Evolutionary conservation across 2,888 invertebrate species (phyloP), one percentile per base, ranked within the genome.

Genomic region (Heteromurus nitidus): DNA sequence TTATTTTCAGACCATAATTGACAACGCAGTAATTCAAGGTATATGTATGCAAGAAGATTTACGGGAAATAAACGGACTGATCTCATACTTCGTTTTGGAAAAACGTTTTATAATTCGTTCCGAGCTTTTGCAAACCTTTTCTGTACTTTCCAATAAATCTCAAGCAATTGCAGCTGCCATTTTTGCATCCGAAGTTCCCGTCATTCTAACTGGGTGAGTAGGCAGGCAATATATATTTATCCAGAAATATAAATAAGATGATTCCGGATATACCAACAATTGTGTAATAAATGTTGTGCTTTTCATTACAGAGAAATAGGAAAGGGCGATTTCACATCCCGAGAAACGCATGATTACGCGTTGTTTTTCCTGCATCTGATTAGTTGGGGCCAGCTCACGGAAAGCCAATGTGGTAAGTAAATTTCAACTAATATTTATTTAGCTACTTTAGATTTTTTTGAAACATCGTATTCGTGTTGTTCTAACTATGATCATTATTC

Each of bases 41-140:
- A 36, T 31, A 11, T 62, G 60, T 44, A 20, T 3, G 13, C 58
- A 69, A 9, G 80, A 80, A 36, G 55, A 65, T 0, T 67, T 65
- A 42, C 42, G 16, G 2, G 65, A 69, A 42, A 13, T 80, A 42
- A 65, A 53, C 9, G 65, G 69, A 0, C 31, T 80, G 20, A 28
- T 62, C 11, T 53, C 64, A 16, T 80, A 72, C 28, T 80, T 80
- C 31, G 36, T 65, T 2, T 18, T 80, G 65, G 80, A 80, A 28
- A 72, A 72, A 24, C 72, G 80, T 24, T 73, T 55, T 20, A 9
- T 30, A 1, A 65, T 80, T 26, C 67, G 74, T 0, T 55, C 73
- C 0, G 80, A 74, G 26, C 30, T 80, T n/a, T 9, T 80, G 47
- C 30, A 30, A n/a, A 55, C 60, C 0, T 74, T 80, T 42, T 22